These are phyloP conservation scores for Chroicocephalus ridibundus DNA, from an alignment of 2,113 vertebrate genomes.

Conservation along the genomic window DNA sequence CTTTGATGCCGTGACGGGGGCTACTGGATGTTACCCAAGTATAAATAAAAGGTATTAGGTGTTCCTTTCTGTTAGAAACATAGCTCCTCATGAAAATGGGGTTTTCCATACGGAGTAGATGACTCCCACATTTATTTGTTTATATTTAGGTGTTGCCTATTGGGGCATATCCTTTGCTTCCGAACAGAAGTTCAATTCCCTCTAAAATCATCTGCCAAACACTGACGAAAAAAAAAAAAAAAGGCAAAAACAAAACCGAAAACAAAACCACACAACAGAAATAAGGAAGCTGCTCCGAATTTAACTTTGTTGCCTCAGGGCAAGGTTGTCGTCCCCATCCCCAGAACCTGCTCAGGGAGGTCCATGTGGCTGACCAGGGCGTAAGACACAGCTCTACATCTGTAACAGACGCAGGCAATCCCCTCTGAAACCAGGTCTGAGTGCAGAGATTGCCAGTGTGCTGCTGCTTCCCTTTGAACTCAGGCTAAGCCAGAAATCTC, in stretches of 20 bases:
- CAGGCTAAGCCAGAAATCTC: background rate
- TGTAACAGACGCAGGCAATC: background rate
- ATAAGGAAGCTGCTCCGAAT: background rate
- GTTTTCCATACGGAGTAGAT: background rate
- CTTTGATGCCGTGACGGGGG: background rate
- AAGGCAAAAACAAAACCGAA: too few relatives aligned
- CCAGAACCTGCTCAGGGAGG: background rate
- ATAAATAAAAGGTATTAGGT: background rate
- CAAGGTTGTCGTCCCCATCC: background rate
- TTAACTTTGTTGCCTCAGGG: fast-evolving
- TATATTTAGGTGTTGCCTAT: background rate
- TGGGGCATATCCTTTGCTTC: background rate
- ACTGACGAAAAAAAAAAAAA: background rate
- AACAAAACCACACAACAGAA: background rate
- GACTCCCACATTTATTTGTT: background rate
- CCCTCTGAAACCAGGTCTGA: background rate
- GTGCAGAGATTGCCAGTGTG: fast-evolving
- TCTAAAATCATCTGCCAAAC: background rate
- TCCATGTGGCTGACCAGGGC: background rate
- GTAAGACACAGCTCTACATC: background rate
- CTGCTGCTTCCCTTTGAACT: background rate
- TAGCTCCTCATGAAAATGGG: background rate
- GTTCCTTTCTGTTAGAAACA: background rate
- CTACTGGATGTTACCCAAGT: background rate
- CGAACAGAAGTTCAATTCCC: background rate